phyloP scores from a whole-genome alignment of 2,888 invertebrate genomes.

The Sarcophaga caerulescens region DNA sequence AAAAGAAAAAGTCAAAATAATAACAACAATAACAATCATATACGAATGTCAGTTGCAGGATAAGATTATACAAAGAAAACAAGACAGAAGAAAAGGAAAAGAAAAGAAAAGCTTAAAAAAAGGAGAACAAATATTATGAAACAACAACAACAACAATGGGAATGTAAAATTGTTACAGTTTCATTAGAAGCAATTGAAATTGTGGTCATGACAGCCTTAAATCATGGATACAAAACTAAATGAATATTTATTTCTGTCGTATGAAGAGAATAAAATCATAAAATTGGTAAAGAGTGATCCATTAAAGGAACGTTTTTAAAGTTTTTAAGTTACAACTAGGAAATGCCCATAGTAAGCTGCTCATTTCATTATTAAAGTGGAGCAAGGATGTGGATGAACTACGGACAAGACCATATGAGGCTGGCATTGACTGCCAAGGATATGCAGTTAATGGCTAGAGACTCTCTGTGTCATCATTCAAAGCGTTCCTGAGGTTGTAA shows the following conservation, averaged over 20 bases:
- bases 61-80: slow-evolving; percentile 41
- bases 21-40: slow-evolving; percentile 56
- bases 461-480: too few relatives aligned
- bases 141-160: slow-evolving; percentile 49
- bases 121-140: slow-evolving; percentile 22
- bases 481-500: too few relatives aligned
- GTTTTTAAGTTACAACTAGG: too few relatives aligned
- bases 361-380: too few relatives aligned
- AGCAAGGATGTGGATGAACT: too few relatives aligned
- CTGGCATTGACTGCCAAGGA: too few relatives aligned
- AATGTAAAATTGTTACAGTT: slow-evolving; percentile 57
- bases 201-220: slow-evolving; percentile 63
- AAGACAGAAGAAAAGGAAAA: slow-evolving; percentile 2
- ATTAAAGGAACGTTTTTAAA: too few relatives aligned
- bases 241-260: background rate
- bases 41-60: slow-evolving; percentile 65
- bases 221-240: slow-evolving; percentile 35
- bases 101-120: background rate
- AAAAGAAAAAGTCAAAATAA: slow-evolving; percentile 62
- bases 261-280: too few relatives aligned
- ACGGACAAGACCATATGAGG: too few relatives aligned
- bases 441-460: too few relatives aligned
- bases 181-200: slow-evolving; percentile 59
- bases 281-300: too few relatives aligned
- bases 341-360: too few relatives aligned